Conservation (phyloP, 2,888 invertebrate genomes). For the Iphiclides podalirius region DNA sequence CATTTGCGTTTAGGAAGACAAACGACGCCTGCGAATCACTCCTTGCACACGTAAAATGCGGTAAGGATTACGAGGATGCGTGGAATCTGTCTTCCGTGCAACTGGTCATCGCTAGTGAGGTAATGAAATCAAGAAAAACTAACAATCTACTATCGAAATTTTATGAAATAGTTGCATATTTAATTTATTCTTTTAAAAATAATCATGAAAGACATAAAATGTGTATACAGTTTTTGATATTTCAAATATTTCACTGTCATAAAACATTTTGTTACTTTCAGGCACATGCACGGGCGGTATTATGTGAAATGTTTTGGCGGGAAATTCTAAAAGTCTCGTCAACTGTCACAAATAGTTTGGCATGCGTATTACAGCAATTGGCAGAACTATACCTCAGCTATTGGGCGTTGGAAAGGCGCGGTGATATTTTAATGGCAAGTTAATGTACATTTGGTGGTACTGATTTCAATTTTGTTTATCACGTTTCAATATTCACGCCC, state of each 20-base stretch:
- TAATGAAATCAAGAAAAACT: conserved; percentile 60
- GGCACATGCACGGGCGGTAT: conserved; percentile 90
- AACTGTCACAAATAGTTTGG: conserved; percentile 80
- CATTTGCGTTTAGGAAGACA: conserved; percentile 31
- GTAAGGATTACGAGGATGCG: conserved; percentile 86
- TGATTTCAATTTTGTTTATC: no score
- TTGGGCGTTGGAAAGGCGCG: conserved; percentile 86
- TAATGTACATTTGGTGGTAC: no score
- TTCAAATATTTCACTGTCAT: no score
- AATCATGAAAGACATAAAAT: no score
- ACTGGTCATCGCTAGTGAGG: conserved; percentile 90
- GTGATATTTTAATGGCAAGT: conserved; percentile 88
- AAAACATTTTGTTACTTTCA: conserved; percentile 51
- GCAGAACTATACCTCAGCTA: conserved; percentile 88
- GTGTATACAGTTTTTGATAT: no score
- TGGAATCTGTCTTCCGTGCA: conserved; percentile 93
- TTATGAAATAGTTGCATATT: background rate
- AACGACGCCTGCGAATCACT: conserved; percentile 29
- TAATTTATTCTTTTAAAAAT: conserved; percentile 25
- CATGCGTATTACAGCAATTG: conserved; percentile 82
- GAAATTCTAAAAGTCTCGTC: conserved; percentile 63
- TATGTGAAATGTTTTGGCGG: conserved; percentile 85
- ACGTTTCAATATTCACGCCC: no score
- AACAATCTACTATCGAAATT: no score
- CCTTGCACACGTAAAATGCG: conserved; percentile 80